These are phyloP conservation scores for Percopsis omiscomaycus DNA, from an alignment of 2,797 vertebrate species.

Conservation along the genomic window DNA sequence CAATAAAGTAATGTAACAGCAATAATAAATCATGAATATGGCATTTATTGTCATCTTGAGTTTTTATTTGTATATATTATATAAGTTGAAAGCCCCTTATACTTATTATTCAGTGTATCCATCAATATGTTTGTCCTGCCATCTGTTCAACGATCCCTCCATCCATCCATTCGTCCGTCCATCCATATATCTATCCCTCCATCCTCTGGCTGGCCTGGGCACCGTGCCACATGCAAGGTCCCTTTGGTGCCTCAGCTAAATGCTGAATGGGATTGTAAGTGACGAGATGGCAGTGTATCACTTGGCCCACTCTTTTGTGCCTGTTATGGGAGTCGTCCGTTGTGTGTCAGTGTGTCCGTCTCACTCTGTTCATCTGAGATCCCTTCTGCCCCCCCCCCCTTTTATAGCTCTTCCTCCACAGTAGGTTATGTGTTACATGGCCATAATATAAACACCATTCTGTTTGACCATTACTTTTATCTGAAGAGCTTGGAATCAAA, in stretches of 20 bases:
- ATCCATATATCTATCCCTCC: not conserved
- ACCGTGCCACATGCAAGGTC: not conserved
- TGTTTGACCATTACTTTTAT: too few relatives aligned
- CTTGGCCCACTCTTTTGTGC: constrained; percentile 13
- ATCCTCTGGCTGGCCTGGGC: not conserved
- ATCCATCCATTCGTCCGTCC: not conserved
- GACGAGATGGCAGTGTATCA: not conserved
- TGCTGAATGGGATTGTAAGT: not conserved
- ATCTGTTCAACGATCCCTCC: not conserved
- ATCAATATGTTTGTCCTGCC: not conserved
- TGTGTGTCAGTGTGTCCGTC: constrained; percentile 10
- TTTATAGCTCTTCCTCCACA: not conserved
- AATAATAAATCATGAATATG: too few relatives aligned
- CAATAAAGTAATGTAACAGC: too few relatives aligned
- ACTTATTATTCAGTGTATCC: too few relatives aligned
- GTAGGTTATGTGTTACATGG: too few relatives aligned
- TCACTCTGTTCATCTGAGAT: constrained; percentile 9
- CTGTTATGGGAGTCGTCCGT: constrained; percentile 6
- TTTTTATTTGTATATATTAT: too few relatives aligned
- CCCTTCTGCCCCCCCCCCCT: not conserved
- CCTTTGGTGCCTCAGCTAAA: not conserved
- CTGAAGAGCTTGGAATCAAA: too few relatives aligned
- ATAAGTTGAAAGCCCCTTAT: too few relatives aligned
- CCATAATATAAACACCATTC: too few relatives aligned
- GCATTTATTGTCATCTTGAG: too few relatives aligned